A percentile compares a stretch with the other conserved stretches of the same genome.
Evolutionary conservation across 2,113 vertebrate genomes (phyloP).

Genomic region (Carassius auratus): DNA sequence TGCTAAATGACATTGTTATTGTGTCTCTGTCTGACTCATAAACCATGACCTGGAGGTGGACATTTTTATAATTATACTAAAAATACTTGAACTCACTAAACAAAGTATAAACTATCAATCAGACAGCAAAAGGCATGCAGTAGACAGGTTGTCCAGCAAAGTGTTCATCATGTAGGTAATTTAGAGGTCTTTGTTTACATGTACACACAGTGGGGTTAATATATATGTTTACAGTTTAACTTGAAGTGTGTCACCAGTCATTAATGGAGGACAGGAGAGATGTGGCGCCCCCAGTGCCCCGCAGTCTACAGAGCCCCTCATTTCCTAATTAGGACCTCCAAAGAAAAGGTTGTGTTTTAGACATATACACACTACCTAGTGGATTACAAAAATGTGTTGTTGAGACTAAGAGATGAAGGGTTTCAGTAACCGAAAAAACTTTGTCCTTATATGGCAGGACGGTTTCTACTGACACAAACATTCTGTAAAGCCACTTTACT

Average conservation of each 20-base stretch:
- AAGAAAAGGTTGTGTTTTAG: background rate
- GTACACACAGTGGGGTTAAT: background rate
- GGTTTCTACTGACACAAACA: slow-evolving; percentile 16
- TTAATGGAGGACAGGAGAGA: background rate
- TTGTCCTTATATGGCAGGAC: slow-evolving; percentile 49
- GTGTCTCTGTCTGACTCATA: too few species aligned
- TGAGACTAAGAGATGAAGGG: slow-evolving; percentile 21
- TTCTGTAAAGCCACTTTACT: slow-evolving; percentile 10
- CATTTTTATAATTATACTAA: background rate
- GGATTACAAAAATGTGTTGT: background rate
- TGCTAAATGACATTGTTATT: too few species aligned
- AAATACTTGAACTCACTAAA: background rate
- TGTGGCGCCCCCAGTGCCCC: slow-evolving; percentile 31
- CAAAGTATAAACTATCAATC: background rate
- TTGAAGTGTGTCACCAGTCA: background rate
- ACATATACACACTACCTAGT: slow-evolving; percentile 31
- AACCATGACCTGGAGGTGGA: too few species aligned
- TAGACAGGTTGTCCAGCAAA: background rate
- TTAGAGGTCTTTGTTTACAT: background rate
- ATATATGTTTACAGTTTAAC: background rate
- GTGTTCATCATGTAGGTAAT: background rate
- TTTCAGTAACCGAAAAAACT: slow-evolving; percentile 28
- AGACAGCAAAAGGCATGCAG: background rate
- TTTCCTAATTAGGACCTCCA: slow-evolving; percentile 58
- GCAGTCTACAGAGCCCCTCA: slow-evolving; percentile 30